Evolutionary conservation across 37 sponge, comb jelly and placozoan genomes (phyloP).

Genomic region (Aphrocallistes beatrix): DNA sequence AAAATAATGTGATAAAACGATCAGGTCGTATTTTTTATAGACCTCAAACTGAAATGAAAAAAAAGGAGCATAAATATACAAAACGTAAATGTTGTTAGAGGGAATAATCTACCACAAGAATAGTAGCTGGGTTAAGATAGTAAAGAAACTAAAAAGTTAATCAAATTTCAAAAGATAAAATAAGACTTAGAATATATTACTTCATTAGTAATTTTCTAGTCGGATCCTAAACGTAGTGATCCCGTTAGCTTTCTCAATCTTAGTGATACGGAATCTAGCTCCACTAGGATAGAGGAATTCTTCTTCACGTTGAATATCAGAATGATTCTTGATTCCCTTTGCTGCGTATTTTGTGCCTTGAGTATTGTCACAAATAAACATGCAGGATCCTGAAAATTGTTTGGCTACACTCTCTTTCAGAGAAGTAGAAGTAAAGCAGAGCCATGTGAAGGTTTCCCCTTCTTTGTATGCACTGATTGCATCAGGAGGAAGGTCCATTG

Average conservation of each 20-base stretch:
- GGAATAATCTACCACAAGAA: too few relatives aligned
- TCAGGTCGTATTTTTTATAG: too few relatives aligned
- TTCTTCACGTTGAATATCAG: neutral
- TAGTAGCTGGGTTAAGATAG: too few relatives aligned
- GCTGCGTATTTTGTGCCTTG: neutral
- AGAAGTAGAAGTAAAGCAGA: neutral
- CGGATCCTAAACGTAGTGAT: too few relatives aligned
- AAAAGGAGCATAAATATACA: too few relatives aligned
- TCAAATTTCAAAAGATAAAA: too few relatives aligned
- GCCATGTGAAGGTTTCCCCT: neutral
- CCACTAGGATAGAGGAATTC: neutral
- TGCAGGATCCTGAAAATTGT: neutral
- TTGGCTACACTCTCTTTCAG: neutral
- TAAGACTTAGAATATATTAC: too few relatives aligned
- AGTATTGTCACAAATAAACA: neutral
- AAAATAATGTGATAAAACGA: too few relatives aligned
- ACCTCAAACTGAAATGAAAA: too few relatives aligned
- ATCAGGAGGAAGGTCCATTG: neutral
- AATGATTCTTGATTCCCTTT: neutral
- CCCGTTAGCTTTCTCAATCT: neutral
- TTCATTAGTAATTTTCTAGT: too few relatives aligned
- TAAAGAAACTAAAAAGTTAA: too few relatives aligned
- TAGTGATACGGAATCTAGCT: neutral
- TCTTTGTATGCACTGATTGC: neutral
- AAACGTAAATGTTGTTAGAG: too few relatives aligned